Evolutionary conservation across 2,113 vertebrate genomes (phyloP), one percentile per base, ranked within the genome.

Genomic region (Oreotragus oreotragus): DNA sequence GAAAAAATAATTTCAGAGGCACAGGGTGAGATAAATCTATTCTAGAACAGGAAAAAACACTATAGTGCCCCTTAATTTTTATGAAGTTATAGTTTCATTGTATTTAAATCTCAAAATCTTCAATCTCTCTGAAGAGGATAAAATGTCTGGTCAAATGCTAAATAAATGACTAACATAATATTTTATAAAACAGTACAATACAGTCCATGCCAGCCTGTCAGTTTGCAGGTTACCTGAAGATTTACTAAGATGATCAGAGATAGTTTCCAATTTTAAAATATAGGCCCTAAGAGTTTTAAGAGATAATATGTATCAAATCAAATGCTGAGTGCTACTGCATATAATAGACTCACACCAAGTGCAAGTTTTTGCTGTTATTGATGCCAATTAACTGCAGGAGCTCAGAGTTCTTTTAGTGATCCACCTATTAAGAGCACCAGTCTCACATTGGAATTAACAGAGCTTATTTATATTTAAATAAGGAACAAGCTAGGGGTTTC

Each of bases 1-100:
- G 94, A 90, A 94, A 80, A 92, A 87, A 95, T 96, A 1, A n/a
- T 80, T 95, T 98, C 97, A 97, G 84, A 96, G 47, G 17, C 6
- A 39, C 53, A 91, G 27, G 45, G 14, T 49, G 55, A 89, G n/a
- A 87, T 7, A 96, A 77, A 95, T 55, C 7, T 84, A 80, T 53
- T n/a, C 8, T 47, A 76, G 3, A 45, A 64, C 6, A 47, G 28
- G 19, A 27, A 77, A 60, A 73, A 94, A 11, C n/a, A 73, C 19
- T 39, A 73, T 13, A 92, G 12, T 70, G 10, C 30, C 23, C 30
- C 47, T 53, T 81, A 23, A n/a, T 81, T 81, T 80, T n/a, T 53
- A 81, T 53, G 30, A 81, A 53, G 49, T 51, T 53, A n/a, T n/a
- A 81, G 17, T 13, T 23, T 33, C 30, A 81, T 2, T n/a, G 47